Base-by-base conservation (phyloP, 2,888 invertebrate species). In the Amaurobius ferox region DNA sequence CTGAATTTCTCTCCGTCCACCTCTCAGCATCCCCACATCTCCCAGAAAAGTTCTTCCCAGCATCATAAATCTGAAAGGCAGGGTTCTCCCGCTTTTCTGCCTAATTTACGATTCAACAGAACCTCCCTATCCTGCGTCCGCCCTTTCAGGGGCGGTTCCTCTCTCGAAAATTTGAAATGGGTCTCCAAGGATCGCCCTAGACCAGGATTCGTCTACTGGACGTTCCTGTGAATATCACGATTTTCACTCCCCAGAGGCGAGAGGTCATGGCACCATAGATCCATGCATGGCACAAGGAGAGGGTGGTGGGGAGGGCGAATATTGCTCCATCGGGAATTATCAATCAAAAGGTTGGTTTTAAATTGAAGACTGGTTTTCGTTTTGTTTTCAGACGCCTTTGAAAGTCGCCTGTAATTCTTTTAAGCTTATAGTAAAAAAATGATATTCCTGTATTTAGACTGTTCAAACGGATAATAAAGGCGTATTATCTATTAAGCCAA, bases 51-150 rank as follows among this genome's bases (percentile, higher is more conserved):
- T 70, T 81, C 64, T 70, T 40, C 70, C 73, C 62, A 30, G 76
- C 68, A 48, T 76, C 81, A 81, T 81, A 81, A 81, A 81, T 81
- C 81, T 76, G 79, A 32, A 61, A 74, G 70, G 74, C 61, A 70
- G 32, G 32, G 40, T n/a, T 26, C 74, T 40, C 67, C 74, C 76
- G 70, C 79, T 79, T 72, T 71, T 71, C 71, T 72, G 68, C 76
- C 62, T 76, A 70, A 70, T 81, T 81, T 73, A 76, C 81, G 81
- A 73, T 55, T 55, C 55, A 55, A 55, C 55, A 55, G 55, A 55
- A n/a, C 23, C 55, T 23, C 44, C n/a, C 55, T 11, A 3, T 7
- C 35, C 35, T 5, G 35, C 5, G 55, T 23, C 1, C 23, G 1
- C 19, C 55, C 55, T 35, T 35, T 35, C 13, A 3, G 19, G 55